Evolutionary conservation across 2,797 vertebrate genomes (phyloP).

Genomic region (Sebastes elongatus): DNA sequence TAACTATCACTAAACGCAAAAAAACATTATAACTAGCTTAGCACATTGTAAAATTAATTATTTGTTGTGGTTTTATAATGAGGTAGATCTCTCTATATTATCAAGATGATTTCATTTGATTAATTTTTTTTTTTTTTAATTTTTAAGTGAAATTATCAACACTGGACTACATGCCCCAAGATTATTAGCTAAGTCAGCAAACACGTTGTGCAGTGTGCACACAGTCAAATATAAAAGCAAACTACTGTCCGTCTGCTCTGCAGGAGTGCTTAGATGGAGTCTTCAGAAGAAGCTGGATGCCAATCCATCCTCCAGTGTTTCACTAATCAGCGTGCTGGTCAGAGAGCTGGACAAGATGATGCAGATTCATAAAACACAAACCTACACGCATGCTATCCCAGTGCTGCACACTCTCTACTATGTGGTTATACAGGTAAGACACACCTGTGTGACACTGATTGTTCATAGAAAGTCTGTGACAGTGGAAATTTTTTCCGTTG

Average conservation of each 20-base stretch:
- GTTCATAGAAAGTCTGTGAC: not conserved
- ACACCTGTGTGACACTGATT: not conserved
- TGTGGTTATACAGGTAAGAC: constrained; percentile 83
- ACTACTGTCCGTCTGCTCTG: not conserved
- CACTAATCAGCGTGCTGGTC: constrained; percentile 83
- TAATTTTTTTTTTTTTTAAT: no score
- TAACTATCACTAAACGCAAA: not conserved
- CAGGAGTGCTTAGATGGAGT: constrained; percentile 89
- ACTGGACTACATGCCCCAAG: not conserved
- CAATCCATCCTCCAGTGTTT: constrained; percentile 75
- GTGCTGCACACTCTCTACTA: constrained; percentile 89
- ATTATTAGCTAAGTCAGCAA: not conserved
- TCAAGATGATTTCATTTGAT: not conserved
- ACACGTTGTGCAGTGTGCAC: not conserved
- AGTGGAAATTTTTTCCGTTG: not conserved
- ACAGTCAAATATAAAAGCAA: not conserved
- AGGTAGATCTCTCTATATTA: not conserved
- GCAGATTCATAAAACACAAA: constrained; percentile 78
- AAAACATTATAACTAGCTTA: not conserved
- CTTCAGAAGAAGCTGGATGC: constrained; percentile 87
- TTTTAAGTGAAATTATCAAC: not conserved
- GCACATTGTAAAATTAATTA: not conserved
- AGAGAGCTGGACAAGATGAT: constrained; percentile 84
- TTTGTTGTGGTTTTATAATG: no score
- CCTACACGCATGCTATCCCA: constrained; percentile 81